Percentiles rank a stretch among this genome's conserved stretches.
These are phyloP conservation scores for Cephalopholis sonnerati DNA, from an alignment of 2,113 vertebrate species.

Conservation along the genomic window DNA sequence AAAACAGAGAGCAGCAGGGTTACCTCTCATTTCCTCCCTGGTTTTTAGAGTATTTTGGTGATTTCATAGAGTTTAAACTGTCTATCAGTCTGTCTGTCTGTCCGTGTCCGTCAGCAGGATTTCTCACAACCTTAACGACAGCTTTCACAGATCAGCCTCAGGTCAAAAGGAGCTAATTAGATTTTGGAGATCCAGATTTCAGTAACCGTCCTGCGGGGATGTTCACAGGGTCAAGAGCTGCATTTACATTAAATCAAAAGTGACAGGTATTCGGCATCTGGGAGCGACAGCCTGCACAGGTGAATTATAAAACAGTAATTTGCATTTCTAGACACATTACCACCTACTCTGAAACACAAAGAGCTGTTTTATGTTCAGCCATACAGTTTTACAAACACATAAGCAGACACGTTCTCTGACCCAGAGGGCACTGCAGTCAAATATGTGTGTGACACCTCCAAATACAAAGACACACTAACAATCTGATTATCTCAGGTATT, in stretches of 20 bases:
- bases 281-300: not conserved
- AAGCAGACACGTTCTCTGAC: no score
- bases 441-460: no score
- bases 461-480: no score
- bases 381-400: no score
- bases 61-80: not conserved
- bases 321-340: no score
- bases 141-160: conserved; percentile 9
- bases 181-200: conserved; percentile 26
- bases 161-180: conserved; percentile 35
- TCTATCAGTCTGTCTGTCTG: not conserved
- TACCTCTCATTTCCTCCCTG: not conserved
- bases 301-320: no score
- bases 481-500: no score
- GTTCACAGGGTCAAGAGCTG: conserved; percentile 19
- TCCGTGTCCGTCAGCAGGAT: not conserved
- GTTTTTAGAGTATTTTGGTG: not conserved
- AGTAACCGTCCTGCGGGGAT: not conserved
- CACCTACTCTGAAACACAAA: not conserved
- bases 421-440: no score
- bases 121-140: not conserved
- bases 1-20: conserved; percentile 9
- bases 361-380: no score
- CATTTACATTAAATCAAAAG: conserved; percentile 19
- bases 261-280: conserved; percentile 1